These are phyloP conservation scores for Megalops cyprinoides DNA, from an alignment of 2,797 vertebrate species.

Conservation along the genomic window DNA sequence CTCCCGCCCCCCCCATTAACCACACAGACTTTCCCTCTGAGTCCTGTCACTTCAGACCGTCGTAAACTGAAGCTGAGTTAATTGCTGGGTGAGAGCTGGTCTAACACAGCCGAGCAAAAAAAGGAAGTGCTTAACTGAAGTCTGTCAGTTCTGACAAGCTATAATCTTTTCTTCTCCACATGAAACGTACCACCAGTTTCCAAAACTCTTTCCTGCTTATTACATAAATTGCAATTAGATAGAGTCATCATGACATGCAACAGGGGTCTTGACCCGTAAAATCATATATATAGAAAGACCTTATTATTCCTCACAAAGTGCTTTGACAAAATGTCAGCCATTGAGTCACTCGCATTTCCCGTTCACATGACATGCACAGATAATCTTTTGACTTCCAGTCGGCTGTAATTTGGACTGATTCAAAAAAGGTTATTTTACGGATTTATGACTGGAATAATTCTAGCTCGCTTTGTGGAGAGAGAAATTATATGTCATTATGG, in stretches of 20 bases:
- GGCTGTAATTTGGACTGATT: constrained; percentile 62
- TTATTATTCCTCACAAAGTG: constrained; percentile 61
- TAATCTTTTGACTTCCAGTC: constrained; percentile 62
- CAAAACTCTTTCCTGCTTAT: constrained; percentile 75
- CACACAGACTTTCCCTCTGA: constrained; percentile 79
- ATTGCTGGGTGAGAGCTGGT: constrained; percentile 80
- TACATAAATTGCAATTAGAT: constrained; percentile 81
- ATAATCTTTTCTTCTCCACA: constrained; percentile 79
- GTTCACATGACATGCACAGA: constrained; percentile 50
- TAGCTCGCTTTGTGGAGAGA: constrained; percentile 53
- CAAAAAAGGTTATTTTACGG: constrained; percentile 60
- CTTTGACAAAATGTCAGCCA: constrained; percentile 60
- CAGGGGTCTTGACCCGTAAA: constrained; percentile 69
- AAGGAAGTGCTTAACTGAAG: constrained; percentile 77
- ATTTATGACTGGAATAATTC: constrained; percentile 61
- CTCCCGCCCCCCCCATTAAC: constrained; percentile 62
- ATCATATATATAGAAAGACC: constrained; percentile 63
- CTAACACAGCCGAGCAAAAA: constrained; percentile 72
- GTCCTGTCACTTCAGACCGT: constrained; percentile 79
- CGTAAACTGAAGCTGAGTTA: constrained; percentile 85
- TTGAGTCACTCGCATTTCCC: constrained; percentile 47
- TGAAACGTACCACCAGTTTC: constrained; percentile 76
- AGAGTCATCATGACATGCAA: constrained; percentile 73
- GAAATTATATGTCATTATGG: constrained; percentile 56
- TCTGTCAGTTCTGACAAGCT: constrained; percentile 84